Evolutionary conservation across 2,888 invertebrate genomes (phyloP), one percentile per base, ranked within the genome.

Genomic region (Pheosia tremula): DNA sequence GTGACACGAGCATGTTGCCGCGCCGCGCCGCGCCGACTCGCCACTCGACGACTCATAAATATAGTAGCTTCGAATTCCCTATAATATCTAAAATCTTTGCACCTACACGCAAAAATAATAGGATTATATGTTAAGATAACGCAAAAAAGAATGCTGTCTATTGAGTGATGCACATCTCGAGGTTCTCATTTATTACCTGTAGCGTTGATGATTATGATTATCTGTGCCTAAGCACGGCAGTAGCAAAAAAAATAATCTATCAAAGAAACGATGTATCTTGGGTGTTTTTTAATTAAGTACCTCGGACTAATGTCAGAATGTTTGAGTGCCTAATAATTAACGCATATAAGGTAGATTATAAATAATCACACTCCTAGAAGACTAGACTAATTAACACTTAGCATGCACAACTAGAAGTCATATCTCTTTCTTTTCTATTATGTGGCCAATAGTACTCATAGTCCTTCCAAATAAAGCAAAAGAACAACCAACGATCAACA

Each of bases 1-100:
- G 83, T 84, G 78, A 85, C 78, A 74, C 81, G 77, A 80, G 68
- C 69, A 69, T 72, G 72, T 69, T 73, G 72, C 72, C 68, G 77
- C 77, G 78, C 71, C 76, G 74, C 70, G 74, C 70, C 56, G 67
- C 66, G 37, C 53, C 53, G 11, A 10, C 68, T 68, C 53, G 24
- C 24, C 24, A 24, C 24, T 2, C 24, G 24, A 24, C 24, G 7
- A 37, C 69, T 69, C 62, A 71, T 74, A 67, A 71, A 71, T 62
- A 71, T 71, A 64, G 38, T 4, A n/a, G 43, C 11, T 13, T n/a
- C 50, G 0, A 8, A 24, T 24, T 47, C 5, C 47, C n/a, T 24
- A 24, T 24, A 24, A 47, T 47, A n/a, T n/a, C 47, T 47, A 47
- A 4, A 47, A 47, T n/a, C 47, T 47, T 4, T 47, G 47, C n/a